Conservation (phyloP, 2,888 invertebrate genomes). For the Mesopsocus fuscifrons region DNA sequence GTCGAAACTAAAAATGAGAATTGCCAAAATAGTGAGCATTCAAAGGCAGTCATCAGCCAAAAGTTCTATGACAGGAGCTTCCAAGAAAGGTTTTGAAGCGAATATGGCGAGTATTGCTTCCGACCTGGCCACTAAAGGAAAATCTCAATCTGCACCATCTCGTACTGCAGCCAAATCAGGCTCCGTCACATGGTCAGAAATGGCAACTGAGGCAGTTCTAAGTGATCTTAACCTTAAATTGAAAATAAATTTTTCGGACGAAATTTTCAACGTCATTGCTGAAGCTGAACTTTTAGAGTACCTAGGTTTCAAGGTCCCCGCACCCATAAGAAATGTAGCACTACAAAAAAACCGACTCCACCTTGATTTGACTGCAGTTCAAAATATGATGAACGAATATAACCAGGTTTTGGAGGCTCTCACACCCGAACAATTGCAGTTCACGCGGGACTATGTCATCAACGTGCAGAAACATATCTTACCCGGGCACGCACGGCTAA, state of each 20-base stretch:
- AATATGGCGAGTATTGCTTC: constrained; percentile 16
- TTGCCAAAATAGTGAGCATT: too few species aligned
- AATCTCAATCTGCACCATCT: background rate
- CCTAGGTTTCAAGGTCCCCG: constrained; percentile 37
- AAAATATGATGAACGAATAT: constrained; percentile 39
- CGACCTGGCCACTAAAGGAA: constrained; percentile 11
- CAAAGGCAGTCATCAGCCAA: background rate
- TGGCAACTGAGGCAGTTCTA: background rate
- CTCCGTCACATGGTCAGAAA: constrained; percentile 10
- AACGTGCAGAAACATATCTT: constrained; percentile 56
- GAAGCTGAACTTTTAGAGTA: constrained; percentile 59
- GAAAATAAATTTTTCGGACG: constrained; percentile 40
- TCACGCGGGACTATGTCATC: constrained; percentile 45
- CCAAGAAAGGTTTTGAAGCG: background rate
- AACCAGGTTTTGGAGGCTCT: constrained; percentile 42
- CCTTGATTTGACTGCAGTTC: constrained; percentile 40
- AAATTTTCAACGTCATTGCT: constrained; percentile 44
- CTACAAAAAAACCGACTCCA: constrained; percentile 43
- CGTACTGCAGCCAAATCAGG: constrained; percentile 15
- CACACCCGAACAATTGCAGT: constrained; percentile 46
- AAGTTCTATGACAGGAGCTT: background rate
- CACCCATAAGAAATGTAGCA: constrained; percentile 31
- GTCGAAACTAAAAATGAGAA: background rate
- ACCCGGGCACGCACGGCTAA: constrained; percentile 62
- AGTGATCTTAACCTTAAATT: constrained; percentile 44